Percentiles rank a stretch among this genome's conserved stretches.
These are phyloP conservation scores for Dasyurus viverrinus DNA, from an alignment of 2,113 vertebrate species.

Conservation along the genomic window DNA sequence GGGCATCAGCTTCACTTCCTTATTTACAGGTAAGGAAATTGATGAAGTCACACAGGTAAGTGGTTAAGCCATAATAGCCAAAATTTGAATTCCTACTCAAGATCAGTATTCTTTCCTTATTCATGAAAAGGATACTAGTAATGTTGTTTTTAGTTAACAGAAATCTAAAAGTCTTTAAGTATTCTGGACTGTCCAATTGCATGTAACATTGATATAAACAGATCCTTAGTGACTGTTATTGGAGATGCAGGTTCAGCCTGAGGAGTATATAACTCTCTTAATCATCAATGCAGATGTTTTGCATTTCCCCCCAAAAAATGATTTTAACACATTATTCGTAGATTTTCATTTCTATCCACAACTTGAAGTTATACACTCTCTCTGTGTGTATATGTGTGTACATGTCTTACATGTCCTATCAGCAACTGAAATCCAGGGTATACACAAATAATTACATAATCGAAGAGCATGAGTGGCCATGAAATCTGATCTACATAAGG, in stretches of 20 bases:
- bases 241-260: neutral
- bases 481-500: neutral
- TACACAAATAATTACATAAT: neutral
- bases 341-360: neutral
- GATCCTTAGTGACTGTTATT: neutral
- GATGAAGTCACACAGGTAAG: neutral
- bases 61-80: neutral
- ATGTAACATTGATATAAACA: neutral
- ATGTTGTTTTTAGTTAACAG: neutral
- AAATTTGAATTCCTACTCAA: neutral
- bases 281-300: neutral
- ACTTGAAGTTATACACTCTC: neutral
- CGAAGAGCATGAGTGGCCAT: neutral
- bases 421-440: neutral
- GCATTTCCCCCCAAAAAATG: neutral
- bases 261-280: neutral
- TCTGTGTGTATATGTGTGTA: too few relatives aligned
- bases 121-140: neutral
- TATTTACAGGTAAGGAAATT: neutral
- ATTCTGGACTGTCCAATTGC: neutral
- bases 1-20: neutral
- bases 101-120: neutral
- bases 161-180: neutral
- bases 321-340: neutral
- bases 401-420: neutral